These are phyloP conservation scores for Etheostoma perlongum DNA, from an alignment of 2,797 vertebrate species.

Conservation along the genomic window DNA sequence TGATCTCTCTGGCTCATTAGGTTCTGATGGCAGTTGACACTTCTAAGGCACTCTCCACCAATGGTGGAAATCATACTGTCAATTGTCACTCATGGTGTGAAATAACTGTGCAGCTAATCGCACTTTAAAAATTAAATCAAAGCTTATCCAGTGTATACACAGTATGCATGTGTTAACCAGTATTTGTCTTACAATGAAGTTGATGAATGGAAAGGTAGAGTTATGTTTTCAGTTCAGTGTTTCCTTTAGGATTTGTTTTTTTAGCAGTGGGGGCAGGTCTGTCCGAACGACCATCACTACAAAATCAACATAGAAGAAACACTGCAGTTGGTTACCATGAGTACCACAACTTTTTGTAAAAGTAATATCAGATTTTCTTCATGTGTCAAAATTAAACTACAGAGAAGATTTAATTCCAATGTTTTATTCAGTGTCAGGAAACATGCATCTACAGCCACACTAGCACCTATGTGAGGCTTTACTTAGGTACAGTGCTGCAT, in stretches of 20 bases:
- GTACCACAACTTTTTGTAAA: no score
- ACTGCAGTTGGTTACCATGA: background rate
- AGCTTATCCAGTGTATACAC: background rate
- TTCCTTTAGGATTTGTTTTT: no score
- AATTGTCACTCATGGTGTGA: conserved; percentile 33
- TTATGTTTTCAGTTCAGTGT: background rate
- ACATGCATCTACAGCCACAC: background rate
- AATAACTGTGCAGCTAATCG: conserved; percentile 20
- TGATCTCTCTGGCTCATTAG: conserved; percentile 61
- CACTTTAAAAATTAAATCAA: conserved; percentile 13
- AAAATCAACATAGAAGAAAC: no score
- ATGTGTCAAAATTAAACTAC: background rate
- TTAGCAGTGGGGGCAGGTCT: no score
- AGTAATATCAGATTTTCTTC: no score
- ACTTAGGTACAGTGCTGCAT: no score
- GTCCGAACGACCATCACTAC: no score
- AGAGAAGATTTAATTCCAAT: background rate
- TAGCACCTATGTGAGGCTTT: background rate
- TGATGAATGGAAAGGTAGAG: background rate
- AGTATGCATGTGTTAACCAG: background rate
- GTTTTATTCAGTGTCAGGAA: background rate
- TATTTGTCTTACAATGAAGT: conserved; percentile 7
- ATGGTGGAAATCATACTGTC: conserved; percentile 35
- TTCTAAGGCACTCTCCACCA: conserved; percentile 16
- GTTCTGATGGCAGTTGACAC: conserved; percentile 32